These are phyloP conservation scores for Enteromius argenteus DNA, from an alignment of 2,797 vertebrate genomes.

Conservation along the genomic window DNA sequence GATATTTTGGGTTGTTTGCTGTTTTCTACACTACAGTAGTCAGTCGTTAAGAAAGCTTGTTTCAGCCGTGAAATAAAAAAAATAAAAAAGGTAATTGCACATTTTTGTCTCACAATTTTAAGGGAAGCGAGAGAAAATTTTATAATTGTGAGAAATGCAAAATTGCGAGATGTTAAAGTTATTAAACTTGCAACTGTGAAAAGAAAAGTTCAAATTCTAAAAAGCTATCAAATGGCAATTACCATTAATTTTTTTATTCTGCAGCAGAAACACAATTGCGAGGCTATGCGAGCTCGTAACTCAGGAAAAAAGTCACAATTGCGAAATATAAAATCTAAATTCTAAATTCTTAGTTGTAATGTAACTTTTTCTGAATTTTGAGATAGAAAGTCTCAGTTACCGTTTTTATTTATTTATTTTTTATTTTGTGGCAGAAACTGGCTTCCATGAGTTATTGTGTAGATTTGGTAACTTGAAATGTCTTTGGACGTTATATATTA, in stretches of 20 bases:
- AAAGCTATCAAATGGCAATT: neutral
- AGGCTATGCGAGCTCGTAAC: neutral
- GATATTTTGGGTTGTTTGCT: neutral
- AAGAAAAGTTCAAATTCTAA: neutral
- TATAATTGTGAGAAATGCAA: neutral
- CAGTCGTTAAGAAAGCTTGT: neutral
- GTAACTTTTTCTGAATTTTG: neutral
- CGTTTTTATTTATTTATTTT: neutral
- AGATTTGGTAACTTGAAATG: too few relatives aligned
- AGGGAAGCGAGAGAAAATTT: neutral
- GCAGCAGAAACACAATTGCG: neutral
- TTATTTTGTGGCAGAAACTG: neutral
- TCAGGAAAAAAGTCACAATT: neutral
- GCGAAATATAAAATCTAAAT: neutral
- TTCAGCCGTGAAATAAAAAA: neutral
- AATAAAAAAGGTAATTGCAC: neutral
- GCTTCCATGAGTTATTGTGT: neutral
- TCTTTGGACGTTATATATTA: neutral
- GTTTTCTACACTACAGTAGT: neutral
- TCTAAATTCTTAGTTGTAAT: neutral
- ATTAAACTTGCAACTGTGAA: neutral
- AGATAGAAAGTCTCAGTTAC: neutral
- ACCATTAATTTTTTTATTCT: neutral
- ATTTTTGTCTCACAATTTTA: neutral
- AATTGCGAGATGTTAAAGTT: neutral